A percentile compares a stretch with the other conserved stretches of the same genome.
phyloP scores from a whole-genome alignment of 2,888 invertebrate species.

The Cyclophora albipunctata region DNA sequence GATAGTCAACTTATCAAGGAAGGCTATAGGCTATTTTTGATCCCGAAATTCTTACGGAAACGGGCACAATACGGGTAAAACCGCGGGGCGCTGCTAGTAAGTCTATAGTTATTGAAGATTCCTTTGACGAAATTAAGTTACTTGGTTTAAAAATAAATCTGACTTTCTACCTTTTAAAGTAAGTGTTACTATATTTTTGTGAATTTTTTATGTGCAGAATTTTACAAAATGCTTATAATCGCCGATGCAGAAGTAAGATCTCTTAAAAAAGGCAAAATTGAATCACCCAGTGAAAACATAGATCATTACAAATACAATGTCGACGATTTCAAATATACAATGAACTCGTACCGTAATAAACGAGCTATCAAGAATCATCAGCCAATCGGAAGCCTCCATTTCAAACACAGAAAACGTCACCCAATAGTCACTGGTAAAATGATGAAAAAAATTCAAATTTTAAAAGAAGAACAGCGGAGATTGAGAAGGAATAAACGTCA shows the following conservation, averaged over 20 bases:
- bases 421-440: constrained; percentile 1
- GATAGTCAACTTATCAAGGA: too few relatives aligned
- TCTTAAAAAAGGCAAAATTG: constrained; percentile 29
- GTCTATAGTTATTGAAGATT: too few relatives aligned
- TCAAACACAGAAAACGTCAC: constrained; percentile 9
- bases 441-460: background rate
- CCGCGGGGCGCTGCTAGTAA: too few relatives aligned
- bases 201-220: constrained; percentile 35
- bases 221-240: constrained; percentile 51
- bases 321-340: constrained; percentile 3
- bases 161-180: too few relatives aligned
- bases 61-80: too few relatives aligned
- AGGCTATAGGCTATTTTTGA: too few relatives aligned
- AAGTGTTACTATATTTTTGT: too few relatives aligned
- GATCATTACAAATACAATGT: constrained; percentile 3
- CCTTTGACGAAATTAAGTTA: too few relatives aligned
- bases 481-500: constrained; percentile 42
- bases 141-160: too few relatives aligned
- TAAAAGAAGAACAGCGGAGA: constrained; percentile 25
- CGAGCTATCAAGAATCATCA: constrained; percentile 32
- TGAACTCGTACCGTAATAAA: constrained; percentile 23
- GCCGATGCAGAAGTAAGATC: constrained; percentile 51
- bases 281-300: background rate
- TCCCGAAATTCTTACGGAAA: too few relatives aligned
- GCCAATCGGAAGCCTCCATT: constrained; percentile 11